Conservation (phyloP, 2,797 vertebrate species). For the Micromesistius poutassou region DNA sequence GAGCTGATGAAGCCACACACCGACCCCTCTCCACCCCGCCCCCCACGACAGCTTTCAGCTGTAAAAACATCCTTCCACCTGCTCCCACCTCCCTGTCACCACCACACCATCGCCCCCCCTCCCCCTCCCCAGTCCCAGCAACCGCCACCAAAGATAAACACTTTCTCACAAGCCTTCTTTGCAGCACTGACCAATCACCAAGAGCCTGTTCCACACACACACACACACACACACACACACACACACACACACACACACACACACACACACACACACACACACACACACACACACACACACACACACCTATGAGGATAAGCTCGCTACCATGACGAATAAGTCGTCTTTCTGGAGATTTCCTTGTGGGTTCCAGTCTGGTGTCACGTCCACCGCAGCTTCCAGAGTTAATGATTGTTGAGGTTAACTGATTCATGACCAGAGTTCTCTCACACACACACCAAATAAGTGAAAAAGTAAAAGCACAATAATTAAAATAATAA, state of each 20-base stretch:
- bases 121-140: background rate
- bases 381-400: conserved; percentile 7
- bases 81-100: conserved; percentile 3
- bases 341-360: background rate
- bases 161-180: background rate
- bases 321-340: background rate
- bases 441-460: background rate
- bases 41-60: conserved; percentile 43
- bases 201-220: no score
- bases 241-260: no score
- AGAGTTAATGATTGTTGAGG: conserved; percentile 24
- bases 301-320: background rate
- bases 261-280: no score
- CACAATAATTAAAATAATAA: no score
- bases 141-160: conserved; percentile 3
- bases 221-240: no score
- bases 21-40: background rate
- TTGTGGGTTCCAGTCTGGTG: background rate
- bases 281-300: no score
- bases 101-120: background rate
- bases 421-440: conserved; percentile 1
- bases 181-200: background rate
- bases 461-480: background rate
- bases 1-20: conserved; percentile 1
- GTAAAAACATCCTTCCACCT: conserved; percentile 59